Evolutionary conservation across 2,888 invertebrate genomes (phyloP).

Genomic region (Orthosia gothica): DNA sequence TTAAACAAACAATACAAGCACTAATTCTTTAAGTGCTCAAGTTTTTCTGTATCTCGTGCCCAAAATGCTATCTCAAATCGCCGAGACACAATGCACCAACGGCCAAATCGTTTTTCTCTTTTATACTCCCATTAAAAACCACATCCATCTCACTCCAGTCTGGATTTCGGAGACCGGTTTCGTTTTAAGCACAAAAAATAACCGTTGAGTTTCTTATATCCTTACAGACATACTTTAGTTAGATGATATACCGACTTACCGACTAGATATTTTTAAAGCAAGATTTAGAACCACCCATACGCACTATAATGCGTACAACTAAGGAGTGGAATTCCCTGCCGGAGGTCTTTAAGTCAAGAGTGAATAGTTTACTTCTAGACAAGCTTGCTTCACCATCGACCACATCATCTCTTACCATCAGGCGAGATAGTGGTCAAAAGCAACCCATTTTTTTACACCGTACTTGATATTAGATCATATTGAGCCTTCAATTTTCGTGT

Average conservation of each 20-base stretch:
- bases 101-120: constrained; percentile 39
- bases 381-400: too few species aligned
- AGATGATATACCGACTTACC: background rate
- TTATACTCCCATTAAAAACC: constrained; percentile 16
- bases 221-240: constrained; percentile 18
- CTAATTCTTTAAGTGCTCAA: constrained; percentile 1
- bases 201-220: constrained; percentile 22
- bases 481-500: too few species aligned
- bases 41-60: background rate
- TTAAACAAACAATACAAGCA: background rate
- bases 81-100: constrained; percentile 52
- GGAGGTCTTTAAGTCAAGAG: too few species aligned
- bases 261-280: background rate
- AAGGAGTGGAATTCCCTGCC: background rate
- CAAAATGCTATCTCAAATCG: constrained; percentile 37
- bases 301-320: background rate
- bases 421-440: too few species aligned
- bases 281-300: background rate
- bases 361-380: too few species aligned
- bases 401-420: too few species aligned
- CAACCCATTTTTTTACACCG: too few species aligned
- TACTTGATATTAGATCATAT: too few species aligned
- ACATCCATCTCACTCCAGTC: constrained; percentile 34
- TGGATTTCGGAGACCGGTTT: constrained; percentile 62
- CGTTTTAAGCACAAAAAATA: constrained; percentile 44